Conservation (phyloP, 2,113 vertebrate genomes). For the Oxyruncus cristatus region DNA sequence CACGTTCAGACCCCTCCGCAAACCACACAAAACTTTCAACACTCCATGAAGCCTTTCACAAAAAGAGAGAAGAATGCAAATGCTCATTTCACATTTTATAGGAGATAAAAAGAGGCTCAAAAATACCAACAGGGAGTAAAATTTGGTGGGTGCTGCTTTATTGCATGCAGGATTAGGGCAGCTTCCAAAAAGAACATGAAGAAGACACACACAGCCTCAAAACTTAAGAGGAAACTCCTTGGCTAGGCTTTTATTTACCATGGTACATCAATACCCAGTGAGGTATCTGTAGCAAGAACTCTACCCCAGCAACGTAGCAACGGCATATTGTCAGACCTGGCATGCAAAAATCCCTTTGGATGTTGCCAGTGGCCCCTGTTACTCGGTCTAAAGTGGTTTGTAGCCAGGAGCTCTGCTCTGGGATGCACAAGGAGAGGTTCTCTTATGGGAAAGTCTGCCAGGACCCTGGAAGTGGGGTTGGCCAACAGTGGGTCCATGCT, state of each 20-base stretch:
- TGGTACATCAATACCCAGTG: background rate
- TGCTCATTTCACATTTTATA: background rate
- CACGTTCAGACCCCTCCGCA: background rate
- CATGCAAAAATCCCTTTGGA: background rate
- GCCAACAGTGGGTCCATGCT: background rate
- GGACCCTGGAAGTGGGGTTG: background rate
- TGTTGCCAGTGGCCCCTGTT: background rate
- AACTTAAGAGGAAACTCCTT: background rate
- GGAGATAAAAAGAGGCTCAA: background rate
- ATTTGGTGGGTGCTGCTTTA: background rate
- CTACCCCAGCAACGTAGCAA: background rate
- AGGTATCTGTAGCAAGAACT: background rate
- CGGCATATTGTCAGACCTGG: background rate
- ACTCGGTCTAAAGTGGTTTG: background rate
- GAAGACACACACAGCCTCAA: background rate
- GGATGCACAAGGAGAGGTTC: background rate
- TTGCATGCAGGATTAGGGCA: background rate
- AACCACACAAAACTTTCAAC: background rate
- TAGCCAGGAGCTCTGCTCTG: background rate
- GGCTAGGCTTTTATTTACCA: conserved; percentile 5
- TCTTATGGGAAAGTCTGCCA: background rate
- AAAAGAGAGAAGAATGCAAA: background rate
- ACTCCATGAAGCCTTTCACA: background rate
- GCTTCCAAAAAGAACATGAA: background rate
- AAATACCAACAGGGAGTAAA: background rate